A percentile compares a stretch with the other conserved stretches of the same genome.
These are phyloP conservation scores for Muraenolepis orangiensis DNA, from an alignment of 2,797 vertebrate species.

Conservation along the genomic window DNA sequence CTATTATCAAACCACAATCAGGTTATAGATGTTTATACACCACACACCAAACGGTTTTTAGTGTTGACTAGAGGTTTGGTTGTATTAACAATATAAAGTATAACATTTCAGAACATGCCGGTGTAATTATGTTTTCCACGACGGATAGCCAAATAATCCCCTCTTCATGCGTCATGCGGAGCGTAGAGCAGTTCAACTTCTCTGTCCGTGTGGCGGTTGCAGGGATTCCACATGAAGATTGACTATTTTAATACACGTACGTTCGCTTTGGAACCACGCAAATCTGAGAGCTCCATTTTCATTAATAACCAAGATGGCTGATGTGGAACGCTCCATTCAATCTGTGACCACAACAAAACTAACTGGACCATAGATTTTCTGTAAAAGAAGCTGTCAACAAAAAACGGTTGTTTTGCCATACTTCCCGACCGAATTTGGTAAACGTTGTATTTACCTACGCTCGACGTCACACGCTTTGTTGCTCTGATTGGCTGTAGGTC, in stretches of 20 bases:
- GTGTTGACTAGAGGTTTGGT: background rate
- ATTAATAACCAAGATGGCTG: too few species aligned
- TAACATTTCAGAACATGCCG: background rate
- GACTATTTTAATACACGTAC: background rate
- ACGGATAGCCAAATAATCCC: background rate
- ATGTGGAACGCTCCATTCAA: too few species aligned
- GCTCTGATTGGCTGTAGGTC: too few species aligned
- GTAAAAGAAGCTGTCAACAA: too few species aligned
- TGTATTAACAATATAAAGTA: background rate
- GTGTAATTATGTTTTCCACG: background rate
- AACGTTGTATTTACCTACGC: too few species aligned
- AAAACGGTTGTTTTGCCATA: too few species aligned
- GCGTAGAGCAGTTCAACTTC: background rate
- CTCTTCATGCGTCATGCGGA: background rate
- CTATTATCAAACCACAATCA: background rate
- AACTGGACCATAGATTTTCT: too few species aligned
- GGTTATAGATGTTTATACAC: background rate
- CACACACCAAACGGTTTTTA: background rate
- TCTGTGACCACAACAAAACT: too few species aligned
- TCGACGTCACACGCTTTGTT: too few species aligned
- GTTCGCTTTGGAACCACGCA: too few species aligned
- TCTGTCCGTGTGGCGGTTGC: background rate
- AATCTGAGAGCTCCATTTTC: too few species aligned
- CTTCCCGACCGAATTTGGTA: too few species aligned
- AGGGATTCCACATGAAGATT: background rate